Evolutionary conservation across 2,113 vertebrate species (phyloP), one percentile per base, ranked within the genome.

Genomic region (Thalassoma bifasciatum): DNA sequence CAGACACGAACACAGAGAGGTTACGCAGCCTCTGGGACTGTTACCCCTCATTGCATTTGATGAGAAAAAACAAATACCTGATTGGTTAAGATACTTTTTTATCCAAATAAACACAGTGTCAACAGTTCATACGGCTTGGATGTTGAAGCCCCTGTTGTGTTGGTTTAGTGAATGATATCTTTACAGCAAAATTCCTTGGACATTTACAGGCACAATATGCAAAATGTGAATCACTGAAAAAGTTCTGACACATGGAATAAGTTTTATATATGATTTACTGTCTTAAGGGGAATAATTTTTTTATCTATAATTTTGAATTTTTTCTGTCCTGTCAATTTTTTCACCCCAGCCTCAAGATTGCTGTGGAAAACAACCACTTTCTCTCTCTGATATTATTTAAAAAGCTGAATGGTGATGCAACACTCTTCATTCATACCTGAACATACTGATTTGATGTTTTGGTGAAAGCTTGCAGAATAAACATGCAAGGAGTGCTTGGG

Each of bases 21-120:
- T 87, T 74, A 80, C 42, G 10, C 44, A 77, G 65, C 77, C 76
- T 72, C 16, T 66, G 86, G 87, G 81, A 81, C 68, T 42, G 34
- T 72, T 69, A 70, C 19, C 69, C 53, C 54, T 86, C 53, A 73
- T 79, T 73, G 53, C 72, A 65, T 66, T 75, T 82, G 72, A 84
- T 87, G 72, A 85, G 79, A 61, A 67, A 87, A 83, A 90, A 82
- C 56, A 88, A 90, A 90, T 36, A 88, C 36, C 34, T 72, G 66
- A 78, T 79, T 81, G 49, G 83, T 85, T 86, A 60, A 44, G 46
- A 81, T 79, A 21, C 36, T 62, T 79, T 30, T 46, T 62, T 57
- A 72, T 46, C 52, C 73, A 86, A 64, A 42, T 59, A 54, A 88
- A 83, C 65, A 79, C 37, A 56, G 19, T 36, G 75, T 77, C 72